Percentiles rank a stretch among this genome's conserved stretches.
Evolutionary conservation across 2,113 vertebrate species (phyloP).

Genomic region (Neodon shergylaensis): DNA sequence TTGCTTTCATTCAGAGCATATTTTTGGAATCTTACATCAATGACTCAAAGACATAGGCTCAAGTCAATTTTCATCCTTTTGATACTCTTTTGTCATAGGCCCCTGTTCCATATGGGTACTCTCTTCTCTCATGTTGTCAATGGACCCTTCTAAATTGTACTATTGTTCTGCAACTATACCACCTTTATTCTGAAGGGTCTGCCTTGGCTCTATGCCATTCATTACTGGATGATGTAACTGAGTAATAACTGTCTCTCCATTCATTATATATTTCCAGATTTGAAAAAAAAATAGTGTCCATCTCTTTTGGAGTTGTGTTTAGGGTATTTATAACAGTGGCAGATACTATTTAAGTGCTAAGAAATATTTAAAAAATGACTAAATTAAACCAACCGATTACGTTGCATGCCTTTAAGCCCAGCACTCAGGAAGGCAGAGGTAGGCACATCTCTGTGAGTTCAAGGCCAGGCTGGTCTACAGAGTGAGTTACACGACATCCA

Average conservation of each 20-base stretch:
- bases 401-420: too few relatives aligned
- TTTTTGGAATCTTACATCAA: neutral
- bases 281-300: neutral
- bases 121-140: neutral
- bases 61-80: neutral
- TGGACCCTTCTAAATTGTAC: rapidly evolving
- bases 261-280: constrained; percentile 2
- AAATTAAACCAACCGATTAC: too few relatives aligned
- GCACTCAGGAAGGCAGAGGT: too few relatives aligned
- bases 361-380: neutral
- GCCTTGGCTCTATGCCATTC: neutral
- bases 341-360: neutral
- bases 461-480: too few relatives aligned
- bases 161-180: neutral
- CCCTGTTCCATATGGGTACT: rapidly evolving
- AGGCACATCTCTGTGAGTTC: too few relatives aligned
- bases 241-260: neutral
- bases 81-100: neutral
- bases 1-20: neutral
- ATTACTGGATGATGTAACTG: neutral
- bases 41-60: neutral
- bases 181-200: neutral
- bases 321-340: neutral
- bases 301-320: neutral
- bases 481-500: too few relatives aligned